Base-by-base conservation (phyloP, 2,797 vertebrate genomes). In the Sebastes steindachneri region DNA sequence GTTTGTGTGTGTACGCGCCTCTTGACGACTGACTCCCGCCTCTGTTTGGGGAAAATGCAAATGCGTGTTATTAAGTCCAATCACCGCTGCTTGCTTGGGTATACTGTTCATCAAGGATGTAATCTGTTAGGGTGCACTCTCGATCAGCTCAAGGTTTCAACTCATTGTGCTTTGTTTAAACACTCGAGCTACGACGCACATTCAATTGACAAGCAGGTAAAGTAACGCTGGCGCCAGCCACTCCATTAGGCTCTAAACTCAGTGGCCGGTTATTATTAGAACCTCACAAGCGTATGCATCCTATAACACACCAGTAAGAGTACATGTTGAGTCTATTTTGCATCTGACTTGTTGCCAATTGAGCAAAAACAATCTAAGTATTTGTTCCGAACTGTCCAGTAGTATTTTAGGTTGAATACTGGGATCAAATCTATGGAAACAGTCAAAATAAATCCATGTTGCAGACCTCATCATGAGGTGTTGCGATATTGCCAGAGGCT, bases 21-120 rank as follows among this genome's bases (percentile, higher is more conserved):
- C 64, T 59, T 53, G 33, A 75, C 37, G 4, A 73, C 67, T 45
- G 53, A 80, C 82, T 85, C 75, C 59, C 54, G 35, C 51, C 76
- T 79, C 64, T 85, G 74, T 73, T 82, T 88, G 73, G 62, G 60
- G 60, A 85, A 90, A 90, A 89, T 88, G 86, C 81, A 84, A 82
- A 91, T 92, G 75, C 54, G 28, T 76, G 78, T 84, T 80, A 87
- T 91, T 84, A 82, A 83, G 71, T 75, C 72, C 76, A 88, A 82
- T 92, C 85, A 90, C 77, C 17, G n/a, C 79, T 70, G 80, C 70
- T 69, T 81, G 67, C 75, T 71, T 69, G 77, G 80, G 71, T 78
- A 26, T 75, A 74, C 41, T 63, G 68, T 79, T 92, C 73, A 89
- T 90, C 75, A 65, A 81, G 59, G 74, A 83, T 70, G 68, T 68